Percentiles rank a stretch among this genome's conserved stretches.
phyloP scores from a whole-genome alignment of 2,113 vertebrate genomes.

The Diadophis punctatus region DNA sequence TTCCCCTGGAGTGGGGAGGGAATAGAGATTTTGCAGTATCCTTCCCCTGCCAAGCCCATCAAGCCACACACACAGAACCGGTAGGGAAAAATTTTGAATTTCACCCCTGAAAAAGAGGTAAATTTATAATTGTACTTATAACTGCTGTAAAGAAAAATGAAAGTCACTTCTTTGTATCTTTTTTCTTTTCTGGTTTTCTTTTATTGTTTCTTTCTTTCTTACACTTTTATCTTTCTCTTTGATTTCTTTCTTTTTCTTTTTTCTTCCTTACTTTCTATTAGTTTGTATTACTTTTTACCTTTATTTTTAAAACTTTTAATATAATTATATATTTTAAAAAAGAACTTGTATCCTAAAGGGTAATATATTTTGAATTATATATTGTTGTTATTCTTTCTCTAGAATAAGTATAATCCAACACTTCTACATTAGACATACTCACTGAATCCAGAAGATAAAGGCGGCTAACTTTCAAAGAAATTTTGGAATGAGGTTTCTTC shows the following conservation, averaged over 20 bases:
- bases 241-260: not conserved
- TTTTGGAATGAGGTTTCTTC: conserved; percentile 92
- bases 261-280: not conserved
- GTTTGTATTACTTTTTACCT: not conserved
- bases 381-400: not conserved
- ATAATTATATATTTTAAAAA: not conserved
- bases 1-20: no score
- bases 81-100: no score
- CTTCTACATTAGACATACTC: conserved; percentile 45
- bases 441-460: conserved; percentile 89
- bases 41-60: no score
- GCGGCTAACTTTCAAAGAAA: conserved; percentile 90
- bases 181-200: not conserved
- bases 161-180: not conserved
- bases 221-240: not conserved
- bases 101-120: not conserved
- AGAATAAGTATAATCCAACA: not conserved
- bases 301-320: not conserved
- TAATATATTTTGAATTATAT: not conserved
- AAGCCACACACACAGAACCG: no score
- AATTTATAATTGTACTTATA: not conserved
- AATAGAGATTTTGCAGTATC: no score
- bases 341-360: not conserved
- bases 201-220: not conserved
- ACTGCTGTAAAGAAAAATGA: not conserved